Percentiles rank a stretch among this genome's conserved stretches.
These are phyloP conservation scores for Onychostruthus taczanowskii DNA, from an alignment of 2,113 vertebrate species.

Conservation along the genomic window DNA sequence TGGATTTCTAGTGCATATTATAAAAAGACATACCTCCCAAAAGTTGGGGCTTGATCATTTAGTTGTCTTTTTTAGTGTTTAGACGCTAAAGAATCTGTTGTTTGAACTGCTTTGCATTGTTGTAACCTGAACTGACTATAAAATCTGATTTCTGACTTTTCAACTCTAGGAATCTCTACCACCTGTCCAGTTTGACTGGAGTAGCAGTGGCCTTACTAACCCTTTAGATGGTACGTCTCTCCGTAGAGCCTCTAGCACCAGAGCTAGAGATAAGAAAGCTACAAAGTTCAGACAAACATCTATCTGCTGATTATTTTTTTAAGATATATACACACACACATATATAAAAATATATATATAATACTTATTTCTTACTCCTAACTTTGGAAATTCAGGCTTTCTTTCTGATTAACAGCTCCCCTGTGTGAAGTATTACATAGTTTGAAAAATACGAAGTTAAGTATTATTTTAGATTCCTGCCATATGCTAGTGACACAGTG, in stretches of 20 bases:
- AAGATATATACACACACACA: background rate
- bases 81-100: conserved; percentile 52
- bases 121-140: conserved; percentile 72
- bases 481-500: conserved; percentile 20
- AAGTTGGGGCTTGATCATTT: background rate
- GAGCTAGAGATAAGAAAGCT: conserved; percentile 88
- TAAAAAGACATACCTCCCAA: background rate
- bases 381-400: conserved; percentile 85
- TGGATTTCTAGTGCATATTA: background rate
- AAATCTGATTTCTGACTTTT: conserved; percentile 80
- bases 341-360: conserved; percentile 39
- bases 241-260: conserved; percentile 89
- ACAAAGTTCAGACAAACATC: conserved; percentile 82
- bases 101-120: conserved; percentile 72
- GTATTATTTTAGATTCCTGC: conserved; percentile 57
- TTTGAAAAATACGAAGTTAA: conserved; percentile 34
- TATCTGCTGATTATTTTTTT: conserved; percentile 79
- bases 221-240: conserved; percentile 95
- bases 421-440: conserved; percentile 44
- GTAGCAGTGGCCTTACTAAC: conserved; percentile 98
- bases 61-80: conserved; percentile 48
- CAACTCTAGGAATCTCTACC: conserved; percentile 85
- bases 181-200: conserved; percentile 92
- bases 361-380: conserved; percentile 70
- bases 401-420: conserved; percentile 74